Evolutionary conservation across 1,140 invertebrate species (phyloP), one percentile per base, ranked within the genome.

Genomic region (Xylocopa sonorina): DNA sequence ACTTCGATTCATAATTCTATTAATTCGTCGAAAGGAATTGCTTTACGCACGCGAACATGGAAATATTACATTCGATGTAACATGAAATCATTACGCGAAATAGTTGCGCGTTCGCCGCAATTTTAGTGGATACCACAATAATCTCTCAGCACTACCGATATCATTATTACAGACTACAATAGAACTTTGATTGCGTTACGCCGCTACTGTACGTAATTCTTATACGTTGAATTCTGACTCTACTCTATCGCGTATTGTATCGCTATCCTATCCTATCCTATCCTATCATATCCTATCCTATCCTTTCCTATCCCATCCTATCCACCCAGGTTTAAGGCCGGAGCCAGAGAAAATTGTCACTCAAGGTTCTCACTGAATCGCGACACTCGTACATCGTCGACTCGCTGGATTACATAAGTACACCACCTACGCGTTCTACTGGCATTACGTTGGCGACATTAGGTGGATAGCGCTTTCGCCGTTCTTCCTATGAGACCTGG

Each of bases 241-340:
- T 57, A 84, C 84, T 80, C 81, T 76, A 50, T 75, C 34, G 82
- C 67, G 76, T 60, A 78, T 82, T 64, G 66, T 57, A 73, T 32
- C 43, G 57, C 55, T 34, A 73, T 43, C n/a, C n/a, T n/a, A n/a
- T n/a, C n/a, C n/a, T n/a, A n/a, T n/a, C n/a, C n/a, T n/a, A n/a
- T n/a, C n/a, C n/a, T n/a, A n/a, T n/a, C n/a, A n/a, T n/a, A n/a
- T n/a, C n/a, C n/a, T n/a, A n/a, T n/a, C n/a, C n/a, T n/a, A n/a
- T n/a, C n/a, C n/a, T n/a, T n/a, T n/a, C n/a, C n/a, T n/a, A n/a
- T n/a, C n/a, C n/a, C n/a, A n/a, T n/a, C n/a, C n/a, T n/a, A n/a
- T n/a, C n/a, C n/a, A n/a, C n/a, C 18, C 34, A 29, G n/a, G 21
- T 50, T 60, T 75, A 38, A 64, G 32, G n/a, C 58, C 24, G n/a